Evolutionary conservation across 2,797 vertebrate genomes (phyloP), one percentile per base, ranked within the genome.

Genomic region (Micromesistius poutassou): DNA sequence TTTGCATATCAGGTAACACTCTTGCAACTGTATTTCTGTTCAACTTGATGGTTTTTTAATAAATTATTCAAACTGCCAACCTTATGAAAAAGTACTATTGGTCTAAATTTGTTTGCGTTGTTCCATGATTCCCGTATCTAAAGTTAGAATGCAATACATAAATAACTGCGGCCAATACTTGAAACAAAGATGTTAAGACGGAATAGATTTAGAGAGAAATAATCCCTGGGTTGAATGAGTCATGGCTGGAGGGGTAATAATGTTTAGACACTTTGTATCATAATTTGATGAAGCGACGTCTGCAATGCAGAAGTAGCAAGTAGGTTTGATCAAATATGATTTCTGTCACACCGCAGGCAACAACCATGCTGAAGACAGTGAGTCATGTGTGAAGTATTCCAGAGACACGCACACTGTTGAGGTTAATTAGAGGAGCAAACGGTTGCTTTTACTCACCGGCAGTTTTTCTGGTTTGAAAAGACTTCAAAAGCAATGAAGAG

Each of bases 1-100:
- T 68, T 68, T 68, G 25, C 25, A 62, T 62, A 62, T 62, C 55
- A 68, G 62, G 62, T 68, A 68, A 28, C 62, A 68, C n/a, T 66
- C 55, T 66, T 66, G 55, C n/a, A 55, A n/a, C 50, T 55, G 25
- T 66, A 28, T 28, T 66, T 66, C 5, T 28, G 19, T 66, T n/a
- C 50, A 55, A 22, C 19, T 55, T 40, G 38, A 12, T 50, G 19
- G 4, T 50, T 50, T 62, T 28, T n/a, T 2, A 68, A 68, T 68
- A 68, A 68, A 68, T 9, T 12, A 13, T 68, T 68, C 55, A 62
- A 62, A 62, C 55, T 62, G 55, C 22, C 22, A n/a, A 62, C 55
- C 19, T 50, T 42, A 16, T 42, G 14, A 42, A 50, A 22, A 5
- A 19, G 14, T 50, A 12, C 14, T 50, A 12, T 50, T 19, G 16